Evolutionary conservation across 1,140 invertebrate species (phyloP).

Genomic region (Drosophila grimshawi): DNA sequence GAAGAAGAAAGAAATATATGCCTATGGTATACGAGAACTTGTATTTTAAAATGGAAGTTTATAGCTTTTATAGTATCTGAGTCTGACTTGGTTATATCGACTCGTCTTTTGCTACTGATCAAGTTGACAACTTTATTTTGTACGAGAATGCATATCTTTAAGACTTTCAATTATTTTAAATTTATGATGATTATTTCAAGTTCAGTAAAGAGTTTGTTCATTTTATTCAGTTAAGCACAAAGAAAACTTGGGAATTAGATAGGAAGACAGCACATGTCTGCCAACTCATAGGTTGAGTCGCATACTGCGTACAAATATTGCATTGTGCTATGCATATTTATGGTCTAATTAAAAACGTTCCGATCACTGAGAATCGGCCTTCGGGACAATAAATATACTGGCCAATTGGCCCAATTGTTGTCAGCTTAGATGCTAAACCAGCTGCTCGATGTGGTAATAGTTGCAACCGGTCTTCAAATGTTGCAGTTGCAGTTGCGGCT

Average conservation of each 20-base stretch:
- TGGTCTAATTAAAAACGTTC: constrained; percentile 47
- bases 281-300: not conserved
- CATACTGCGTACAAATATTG: constrained; percentile 16
- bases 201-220: too few relatives aligned
- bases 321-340: constrained; percentile 51
- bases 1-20: too few relatives aligned
- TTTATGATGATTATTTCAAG: too few relatives aligned
- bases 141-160: too few relatives aligned
- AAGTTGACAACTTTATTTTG: too few relatives aligned
- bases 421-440: constrained; percentile 30
- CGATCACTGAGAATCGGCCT: constrained; percentile 52
- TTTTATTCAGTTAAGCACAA: too few relatives aligned
- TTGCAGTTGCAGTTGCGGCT: constrained; percentile 56
- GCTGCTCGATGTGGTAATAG: constrained; percentile 39
- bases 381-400: constrained; percentile 18
- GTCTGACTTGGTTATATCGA: too few relatives aligned
- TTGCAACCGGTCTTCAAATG: constrained; percentile 55
- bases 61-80: too few relatives aligned
- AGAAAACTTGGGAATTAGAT: not conserved
- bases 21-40: too few relatives aligned
- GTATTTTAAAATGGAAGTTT: too few relatives aligned
- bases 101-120: too few relatives aligned
- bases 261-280: not conserved
- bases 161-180: too few relatives aligned
- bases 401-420: constrained; percentile 61